Evolutionary conservation across 2,888 invertebrate genomes (phyloP).

Genomic region (Augochlorella aurata): DNA sequence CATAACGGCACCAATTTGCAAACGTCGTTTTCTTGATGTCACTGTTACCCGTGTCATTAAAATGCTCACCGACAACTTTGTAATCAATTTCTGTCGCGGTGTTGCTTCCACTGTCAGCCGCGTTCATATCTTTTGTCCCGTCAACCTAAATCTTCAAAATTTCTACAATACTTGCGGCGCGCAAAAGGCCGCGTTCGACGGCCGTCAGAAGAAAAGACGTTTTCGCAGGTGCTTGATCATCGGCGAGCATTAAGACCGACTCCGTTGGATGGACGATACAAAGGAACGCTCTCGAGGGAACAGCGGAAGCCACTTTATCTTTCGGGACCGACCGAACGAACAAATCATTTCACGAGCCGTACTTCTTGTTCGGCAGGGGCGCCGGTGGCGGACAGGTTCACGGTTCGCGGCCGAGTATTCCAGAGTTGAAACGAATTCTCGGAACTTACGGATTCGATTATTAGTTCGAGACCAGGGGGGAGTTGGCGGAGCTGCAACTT

Average conservation of each 20-base stretch:
- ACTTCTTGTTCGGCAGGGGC: conserved; percentile 5
- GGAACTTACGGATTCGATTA: conserved; percentile 69
- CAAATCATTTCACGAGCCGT: conserved; percentile 43
- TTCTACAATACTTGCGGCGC: too few species aligned
- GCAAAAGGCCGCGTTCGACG: too few species aligned
- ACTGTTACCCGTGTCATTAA: too few species aligned
- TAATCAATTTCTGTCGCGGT: neutral
- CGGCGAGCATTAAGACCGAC: neutral
- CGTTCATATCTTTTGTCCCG: neutral
- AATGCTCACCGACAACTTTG: neutral
- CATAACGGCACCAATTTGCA: conserved; percentile 19
- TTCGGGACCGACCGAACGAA: conserved; percentile 35
- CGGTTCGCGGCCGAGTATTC: conserved; percentile 44
- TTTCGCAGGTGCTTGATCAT: neutral
- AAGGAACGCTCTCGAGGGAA: conserved; percentile 20
- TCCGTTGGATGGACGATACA: neutral
- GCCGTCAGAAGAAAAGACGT: too few species aligned
- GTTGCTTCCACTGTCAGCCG: neutral
- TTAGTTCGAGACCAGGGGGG: conserved; percentile 59
- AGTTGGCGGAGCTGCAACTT: neutral
- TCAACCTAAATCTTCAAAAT: too few species aligned
- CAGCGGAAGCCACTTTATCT: conserved; percentile 44
- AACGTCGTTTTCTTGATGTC: conserved; percentile 8
- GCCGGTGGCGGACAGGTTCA: conserved; percentile 15
- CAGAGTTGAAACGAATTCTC: conserved; percentile 59